Evolutionary conservation across 1,140 invertebrate genomes (phyloP), one percentile per base, ranked within the genome.

Genomic region (Anoplophora glabripennis): DNA sequence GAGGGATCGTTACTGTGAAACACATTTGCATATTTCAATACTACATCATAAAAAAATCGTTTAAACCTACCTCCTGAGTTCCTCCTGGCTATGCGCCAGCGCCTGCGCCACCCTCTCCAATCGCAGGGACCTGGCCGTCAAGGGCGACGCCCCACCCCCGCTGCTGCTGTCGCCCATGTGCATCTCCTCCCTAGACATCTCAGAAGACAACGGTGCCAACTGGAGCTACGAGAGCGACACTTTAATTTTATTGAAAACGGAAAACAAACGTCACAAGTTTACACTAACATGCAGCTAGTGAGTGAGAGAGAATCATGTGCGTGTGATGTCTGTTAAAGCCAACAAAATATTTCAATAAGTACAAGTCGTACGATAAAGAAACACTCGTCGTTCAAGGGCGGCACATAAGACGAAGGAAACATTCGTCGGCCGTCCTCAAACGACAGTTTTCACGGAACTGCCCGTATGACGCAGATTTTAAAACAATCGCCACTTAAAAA

Each of bases 51-150:
- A n/a, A n/a, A n/a, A n/a, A n/a, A n/a, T n/a, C n/a, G n/a, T n/a
- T n/a, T n/a, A 35, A 18, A 53, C 55, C 53, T 64, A 89, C 80
- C 86, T 85, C 69, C 89, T 78, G 12, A 93, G 77, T 68, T 95
- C 89, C 75, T 95, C 93, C 70, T 91, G 86, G 79, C 91, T 94
- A 53, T 93, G 90, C 38, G 92, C 90, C 40, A 94, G 78, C 8
- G 89, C 90, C 70, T 92, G 87, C 59, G 90, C 90, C 21, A 92
- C 89, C 57, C 90, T 79, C 77, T 95, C 92, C 36, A 96, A 79
- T 34, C 90, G 83, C 61, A 96, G 79, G 17, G 93, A 93, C 51
- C 92, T 83, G 34, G 90, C 90, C 3, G 93, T 94, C 33, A 94
- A 81, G 15, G 93, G 93, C 15, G 88, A 89, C 38, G 87, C 87